Evolutionary conservation across 2,113 vertebrate species (phyloP), one percentile per base, ranked within the genome.

Genomic region (Poeciliopsis occidentalis): DNA sequence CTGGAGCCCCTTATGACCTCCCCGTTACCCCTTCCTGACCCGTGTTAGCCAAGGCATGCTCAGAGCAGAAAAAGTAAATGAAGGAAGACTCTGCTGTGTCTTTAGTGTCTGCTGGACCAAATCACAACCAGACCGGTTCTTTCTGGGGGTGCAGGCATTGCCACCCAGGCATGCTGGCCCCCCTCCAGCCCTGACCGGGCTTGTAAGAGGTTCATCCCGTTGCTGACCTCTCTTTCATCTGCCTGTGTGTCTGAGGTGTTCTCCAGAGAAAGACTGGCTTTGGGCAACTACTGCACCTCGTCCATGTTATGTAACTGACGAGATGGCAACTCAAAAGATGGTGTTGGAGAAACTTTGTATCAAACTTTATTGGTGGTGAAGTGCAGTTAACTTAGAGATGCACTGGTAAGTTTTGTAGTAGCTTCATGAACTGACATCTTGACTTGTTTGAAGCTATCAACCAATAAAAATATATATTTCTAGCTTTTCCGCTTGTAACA

Each of bases 1-100:
- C 87, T 90, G 88, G 89, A 92, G 91, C 91, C 91, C 39, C 91
- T 81, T 57, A 75, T 92, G 93, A 93, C 94, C 94, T 88, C 83
- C 67, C 76, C 22, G 77, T 93, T 87, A 93, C 93, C 93, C 90
- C 64, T 70, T 84, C 63, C 74, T 79, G 82, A 79, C 84, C 79
- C 66, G 60, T 1, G 73, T 81, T 88, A 82, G 83, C 88, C 84
- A 82, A 81, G 85, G 82, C 85, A 91, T 92, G 87, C 85, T 89
- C 87, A 81, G 85, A 90, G 76, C 70, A 84, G 32, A 63, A 73
- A 76, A 67, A 41, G 30, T 76, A 89, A 86, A 68, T 19, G 63
- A 82, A 81, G 76, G 79, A 86, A 84, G 81, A 89, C 85, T 89
- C 81, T 79, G 78, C 73, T 77, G 80, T 78, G 76, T 84, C 85